A percentile compares a stretch with the other conserved stretches of the same genome.
phyloP scores from a whole-genome alignment of 2,888 invertebrate species.

The Pyrgus malvae region DNA sequence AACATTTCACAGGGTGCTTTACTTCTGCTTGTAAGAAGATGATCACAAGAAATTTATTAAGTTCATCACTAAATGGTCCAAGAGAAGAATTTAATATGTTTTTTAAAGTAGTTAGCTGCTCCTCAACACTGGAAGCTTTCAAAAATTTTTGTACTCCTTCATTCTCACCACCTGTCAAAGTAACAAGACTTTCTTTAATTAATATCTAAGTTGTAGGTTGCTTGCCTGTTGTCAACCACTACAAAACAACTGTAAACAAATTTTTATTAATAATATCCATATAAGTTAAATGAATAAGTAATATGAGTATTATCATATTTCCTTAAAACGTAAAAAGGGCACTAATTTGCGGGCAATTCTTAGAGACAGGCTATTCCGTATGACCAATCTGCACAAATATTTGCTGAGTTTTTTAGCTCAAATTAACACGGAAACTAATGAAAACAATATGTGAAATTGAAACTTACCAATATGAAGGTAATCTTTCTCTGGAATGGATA shows the following conservation, averaged over 20 bases:
- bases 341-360: too few species aligned
- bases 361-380: too few species aligned
- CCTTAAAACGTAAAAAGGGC: too few species aligned
- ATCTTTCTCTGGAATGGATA: conserved; percentile 39
- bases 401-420: too few species aligned
- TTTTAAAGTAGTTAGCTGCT: conserved; percentile 55
- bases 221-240: too few species aligned
- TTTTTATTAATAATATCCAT: too few species aligned
- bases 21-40: conserved; percentile 57
- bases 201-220: too few species aligned
- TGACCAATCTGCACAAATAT: too few species aligned
- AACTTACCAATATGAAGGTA: conserved; percentile 32
- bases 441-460: not conserved
- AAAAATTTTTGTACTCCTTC: conserved; percentile 35
- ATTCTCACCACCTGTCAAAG: not conserved
- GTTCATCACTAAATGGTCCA: conserved; percentile 30
- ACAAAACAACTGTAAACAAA: too few species aligned
- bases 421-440: not conserved
- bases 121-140: conserved; percentile 47
- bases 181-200: not conserved
- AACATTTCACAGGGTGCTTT: conserved; percentile 70
- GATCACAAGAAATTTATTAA: conserved; percentile 49
- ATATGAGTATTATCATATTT: too few species aligned
- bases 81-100: conserved; percentile 39
- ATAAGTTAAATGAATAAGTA: too few species aligned